Percentiles rank a stretch among this genome's conserved stretches.
phyloP scores from a whole-genome alignment of 2,888 invertebrate genomes.

The Drosophila glabriapex region DNA sequence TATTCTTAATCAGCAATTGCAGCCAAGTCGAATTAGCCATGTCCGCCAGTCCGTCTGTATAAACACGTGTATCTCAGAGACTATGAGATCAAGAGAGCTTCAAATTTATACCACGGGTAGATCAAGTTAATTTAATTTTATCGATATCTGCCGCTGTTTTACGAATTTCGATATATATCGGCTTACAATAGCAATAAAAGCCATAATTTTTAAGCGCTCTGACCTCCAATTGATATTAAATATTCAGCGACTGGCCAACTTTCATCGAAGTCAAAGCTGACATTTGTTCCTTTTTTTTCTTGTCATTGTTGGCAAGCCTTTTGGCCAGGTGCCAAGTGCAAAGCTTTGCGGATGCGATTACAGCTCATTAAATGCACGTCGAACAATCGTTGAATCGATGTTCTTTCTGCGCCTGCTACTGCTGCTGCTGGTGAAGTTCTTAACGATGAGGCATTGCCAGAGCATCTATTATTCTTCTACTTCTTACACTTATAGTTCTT shows the following conservation, averaged over 20 bases:
- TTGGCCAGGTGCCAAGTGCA: constrained; percentile 58
- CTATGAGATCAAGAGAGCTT: background rate
- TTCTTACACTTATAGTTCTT: background rate
- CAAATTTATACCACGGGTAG: background rate
- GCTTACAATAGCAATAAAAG: background rate
- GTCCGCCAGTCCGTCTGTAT: too few relatives aligned
- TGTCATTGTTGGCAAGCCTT: constrained; percentile 14
- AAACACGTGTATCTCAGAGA: background rate
- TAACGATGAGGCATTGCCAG: constrained; percentile 13
- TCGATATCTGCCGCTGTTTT: background rate
- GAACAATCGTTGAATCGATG: constrained; percentile 7
- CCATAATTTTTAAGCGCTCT: background rate
- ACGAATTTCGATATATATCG: background rate
- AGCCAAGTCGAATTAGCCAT: background rate
- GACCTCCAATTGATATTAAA: background rate
- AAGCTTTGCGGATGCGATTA: constrained; percentile 56
- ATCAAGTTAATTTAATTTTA: background rate
- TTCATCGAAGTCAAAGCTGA: background rate
- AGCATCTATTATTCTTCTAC: background rate
- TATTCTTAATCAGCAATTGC: background rate
- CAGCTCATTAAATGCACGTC: constrained; percentile 74
- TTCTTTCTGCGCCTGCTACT: background rate
- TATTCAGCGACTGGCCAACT: background rate
- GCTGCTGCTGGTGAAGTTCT: constrained; percentile 8
- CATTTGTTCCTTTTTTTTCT: background rate